These are phyloP conservation scores for Melinopterus prodromus DNA, from an alignment of 2,888 invertebrate genomes.

Conservation along the genomic window DNA sequence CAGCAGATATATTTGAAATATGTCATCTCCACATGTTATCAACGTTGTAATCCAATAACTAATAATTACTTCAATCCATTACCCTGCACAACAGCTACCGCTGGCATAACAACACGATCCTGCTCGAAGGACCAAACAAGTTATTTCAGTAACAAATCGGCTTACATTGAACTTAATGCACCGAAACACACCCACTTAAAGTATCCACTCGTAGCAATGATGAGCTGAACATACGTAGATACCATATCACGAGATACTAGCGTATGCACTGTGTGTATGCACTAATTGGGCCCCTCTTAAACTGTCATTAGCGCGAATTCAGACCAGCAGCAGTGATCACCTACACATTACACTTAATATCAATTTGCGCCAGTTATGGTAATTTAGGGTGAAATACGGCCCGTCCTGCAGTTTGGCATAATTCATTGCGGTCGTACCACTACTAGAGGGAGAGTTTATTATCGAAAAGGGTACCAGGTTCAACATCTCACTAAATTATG, in stretches of 20 bases:
- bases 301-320: slow-evolving; percentile 20
- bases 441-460: slow-evolving; percentile 19
- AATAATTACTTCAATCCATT: too few species aligned
- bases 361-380: slow-evolving; percentile 25
- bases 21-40: too few species aligned
- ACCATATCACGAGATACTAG: not conserved
- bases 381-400: slow-evolving; percentile 22
- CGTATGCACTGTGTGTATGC: not conserved
- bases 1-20: too few species aligned
- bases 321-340: slow-evolving; percentile 4
- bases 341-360: slow-evolving; percentile 25
- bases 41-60: too few species aligned
- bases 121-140: too few species aligned
- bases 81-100: too few species aligned
- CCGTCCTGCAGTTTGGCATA: slow-evolving; percentile 23
- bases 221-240: not conserved
- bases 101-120: too few species aligned
- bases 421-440: slow-evolving; percentile 12
- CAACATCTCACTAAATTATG: slow-evolving; percentile 15
- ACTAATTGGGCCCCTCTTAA: slow-evolving; percentile 14
- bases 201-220: not conserved
- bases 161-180: not conserved
- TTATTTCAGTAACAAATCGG: not conserved
- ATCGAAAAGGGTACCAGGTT: slow-evolving; percentile 14
- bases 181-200: not conserved